These are phyloP conservation scores for Lasioglossum malachurum DNA, from an alignment of 2,888 invertebrate species.

Conservation along the genomic window DNA sequence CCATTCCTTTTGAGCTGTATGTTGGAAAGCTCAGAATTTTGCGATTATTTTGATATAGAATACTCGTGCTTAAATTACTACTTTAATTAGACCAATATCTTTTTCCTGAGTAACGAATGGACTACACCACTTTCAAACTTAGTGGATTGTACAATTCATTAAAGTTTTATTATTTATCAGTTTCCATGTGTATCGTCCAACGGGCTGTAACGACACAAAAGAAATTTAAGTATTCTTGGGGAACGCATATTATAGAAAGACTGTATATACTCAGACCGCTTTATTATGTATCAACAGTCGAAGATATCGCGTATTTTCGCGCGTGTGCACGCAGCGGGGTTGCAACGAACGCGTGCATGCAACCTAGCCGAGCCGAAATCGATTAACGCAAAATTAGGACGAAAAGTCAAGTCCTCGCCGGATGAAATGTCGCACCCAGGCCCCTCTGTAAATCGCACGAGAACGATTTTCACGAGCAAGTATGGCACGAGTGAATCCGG, in stretches of 20 bases:
- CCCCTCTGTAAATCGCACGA: conserved; percentile 20
- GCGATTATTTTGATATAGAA: too few species aligned
- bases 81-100: too few species aligned
- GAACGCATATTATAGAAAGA: too few species aligned
- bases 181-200: too few species aligned
- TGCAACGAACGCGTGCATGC: conserved; percentile 45
- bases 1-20: too few species aligned
- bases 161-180: too few species aligned
- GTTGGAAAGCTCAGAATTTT: too few species aligned
- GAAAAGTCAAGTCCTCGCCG: conserved; percentile 66
- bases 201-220: background rate
- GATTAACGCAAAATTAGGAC: conserved; percentile 70
- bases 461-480: conserved; percentile 51
- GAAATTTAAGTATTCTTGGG: background rate
- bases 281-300: background rate
- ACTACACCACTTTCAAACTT: too few species aligned
- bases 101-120: too few species aligned
- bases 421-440: conserved; percentile 58
- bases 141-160: too few species aligned
- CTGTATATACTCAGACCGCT: too few species aligned
- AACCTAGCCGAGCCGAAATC: conserved; percentile 57
- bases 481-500: conserved; percentile 34
- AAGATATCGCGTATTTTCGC: background rate
- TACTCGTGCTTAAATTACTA: too few species aligned
- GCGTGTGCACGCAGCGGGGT: conserved; percentile 15